Base-by-base conservation (phyloP, 2,113 vertebrate genomes). In the Brachypodius melanocephalos region DNA sequence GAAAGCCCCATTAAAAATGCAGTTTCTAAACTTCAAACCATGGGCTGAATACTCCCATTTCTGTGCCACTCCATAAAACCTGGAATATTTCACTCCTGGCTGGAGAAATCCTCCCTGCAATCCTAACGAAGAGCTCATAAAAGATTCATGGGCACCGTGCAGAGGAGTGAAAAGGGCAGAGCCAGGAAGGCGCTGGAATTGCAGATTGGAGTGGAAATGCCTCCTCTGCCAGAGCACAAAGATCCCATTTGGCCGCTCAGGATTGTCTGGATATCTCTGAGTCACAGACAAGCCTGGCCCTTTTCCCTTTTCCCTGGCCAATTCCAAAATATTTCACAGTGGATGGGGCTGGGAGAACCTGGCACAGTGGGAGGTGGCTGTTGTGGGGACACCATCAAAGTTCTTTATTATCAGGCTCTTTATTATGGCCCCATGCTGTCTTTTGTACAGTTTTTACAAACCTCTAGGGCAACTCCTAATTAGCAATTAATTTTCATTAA, bases 261-360 rank as follows among this genome's bases (percentile, higher is more conserved):
- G 28, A 3, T 1, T 28, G 28, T 5, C 57, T 17, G 88, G 20
- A 1, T 7, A 2, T 40, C 49, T 15, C 25, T 5, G 63, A 9
- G 58, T 1, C 80, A 5, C 16, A 14, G 52, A 0, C n/a, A 26
- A 1, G 6, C 65, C 54, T 3, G 45, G 48, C 24, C 58, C 38
- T 38, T 38, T 38, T 38, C 38, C 58, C 58, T 15, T 9, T 1
- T 25, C 20, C 54, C 43, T 17, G 2, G 15, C 10, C 36, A 28
- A 0, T 11, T 1, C 48, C 42, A 11, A 25, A 0, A 5, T 5
- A 2, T 26, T 49, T 26, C 3, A 2, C 4, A 2, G 2, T 14
- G 45, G 28, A 21, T 1, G 2, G 38, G 38, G 38, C 22, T 32
- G 10, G 72, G 22, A 38, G 26, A 16, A 3, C 14, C 36, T 18